Evolutionary conservation across 2,113 vertebrate species (phyloP).

Genomic region (Xyrauchen texanus): DNA sequence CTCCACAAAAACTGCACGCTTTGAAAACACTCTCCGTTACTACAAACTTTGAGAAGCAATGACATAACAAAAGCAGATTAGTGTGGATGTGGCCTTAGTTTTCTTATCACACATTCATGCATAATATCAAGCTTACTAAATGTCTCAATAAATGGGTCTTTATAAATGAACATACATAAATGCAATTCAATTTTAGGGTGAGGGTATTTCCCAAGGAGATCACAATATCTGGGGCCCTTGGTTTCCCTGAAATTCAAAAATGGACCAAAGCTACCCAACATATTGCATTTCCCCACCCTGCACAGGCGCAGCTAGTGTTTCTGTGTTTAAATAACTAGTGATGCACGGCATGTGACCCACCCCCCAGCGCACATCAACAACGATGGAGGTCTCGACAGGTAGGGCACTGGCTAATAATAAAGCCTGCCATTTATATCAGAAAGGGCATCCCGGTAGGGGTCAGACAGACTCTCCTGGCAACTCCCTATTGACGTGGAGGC

Average conservation of each 20-base stretch:
- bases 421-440: conserved; percentile 57
- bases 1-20: no score
- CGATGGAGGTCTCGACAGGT: conserved; percentile 48
- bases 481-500: conserved; percentile 27
- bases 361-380: conserved; percentile 45
- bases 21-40: no score
- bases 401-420: conserved; percentile 58
- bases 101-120: no score
- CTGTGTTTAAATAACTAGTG: conserved; percentile 32
- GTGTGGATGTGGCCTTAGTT: no score
- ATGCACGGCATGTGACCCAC: conserved; percentile 31
- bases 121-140: no score
- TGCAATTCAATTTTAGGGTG: no score
- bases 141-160: no score
- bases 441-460: conserved; percentile 55
- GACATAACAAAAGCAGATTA: no score
- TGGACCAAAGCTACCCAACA: background rate
- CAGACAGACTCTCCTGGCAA: conserved; percentile 36
- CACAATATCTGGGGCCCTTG: no score
- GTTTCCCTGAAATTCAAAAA: background rate
- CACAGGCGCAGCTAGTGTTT: background rate
- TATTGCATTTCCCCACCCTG: background rate
- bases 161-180: no score
- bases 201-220: no score
- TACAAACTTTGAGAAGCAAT: no score